phyloP scores from a whole-genome alignment of 2,888 invertebrate genomes.

The Panzeria rudis region DNA sequence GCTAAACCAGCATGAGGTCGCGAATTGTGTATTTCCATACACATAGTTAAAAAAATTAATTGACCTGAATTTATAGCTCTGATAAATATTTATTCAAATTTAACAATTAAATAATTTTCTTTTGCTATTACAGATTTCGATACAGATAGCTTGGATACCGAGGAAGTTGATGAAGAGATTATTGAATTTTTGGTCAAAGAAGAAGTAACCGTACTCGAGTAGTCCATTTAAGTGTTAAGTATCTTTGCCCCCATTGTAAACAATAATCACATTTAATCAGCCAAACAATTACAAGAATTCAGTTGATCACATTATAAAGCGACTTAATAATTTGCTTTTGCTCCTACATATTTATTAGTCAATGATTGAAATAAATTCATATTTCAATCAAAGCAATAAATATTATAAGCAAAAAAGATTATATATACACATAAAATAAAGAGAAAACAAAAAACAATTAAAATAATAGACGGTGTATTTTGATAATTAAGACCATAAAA shows the following conservation, averaged over 20 bases:
- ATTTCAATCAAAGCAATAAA: conserved; percentile 25
- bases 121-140: conserved; percentile 90
- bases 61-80: too few species aligned
- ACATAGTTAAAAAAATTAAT: too few species aligned
- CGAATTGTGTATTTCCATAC: too few species aligned
- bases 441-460: conserved; percentile 28
- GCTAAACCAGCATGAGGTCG: too few species aligned
- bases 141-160: conserved; percentile 95
- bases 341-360: conserved; percentile 16
- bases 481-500: conserved; percentile 35
- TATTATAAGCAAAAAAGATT: conserved; percentile 12
- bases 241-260: conserved; percentile 41
- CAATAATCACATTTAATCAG: conserved; percentile 34
- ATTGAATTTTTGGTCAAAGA: conserved; percentile 99
- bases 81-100: background rate
- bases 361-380: conserved; percentile 27
- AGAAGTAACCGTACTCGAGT: conserved; percentile 92
- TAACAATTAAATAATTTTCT: conserved; percentile 57
- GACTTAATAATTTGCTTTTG: conserved; percentile 29
- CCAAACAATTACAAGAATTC: conserved; percentile 41
- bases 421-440: conserved; percentile 9
- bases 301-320: conserved; percentile 40
- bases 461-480: conserved; percentile 61
- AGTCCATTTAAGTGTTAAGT: conserved; percentile 77
- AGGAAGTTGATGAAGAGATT: conserved; percentile 96